Base-by-base conservation (phyloP, 2,888 invertebrate genomes). In the Dynastes tityus region DNA sequence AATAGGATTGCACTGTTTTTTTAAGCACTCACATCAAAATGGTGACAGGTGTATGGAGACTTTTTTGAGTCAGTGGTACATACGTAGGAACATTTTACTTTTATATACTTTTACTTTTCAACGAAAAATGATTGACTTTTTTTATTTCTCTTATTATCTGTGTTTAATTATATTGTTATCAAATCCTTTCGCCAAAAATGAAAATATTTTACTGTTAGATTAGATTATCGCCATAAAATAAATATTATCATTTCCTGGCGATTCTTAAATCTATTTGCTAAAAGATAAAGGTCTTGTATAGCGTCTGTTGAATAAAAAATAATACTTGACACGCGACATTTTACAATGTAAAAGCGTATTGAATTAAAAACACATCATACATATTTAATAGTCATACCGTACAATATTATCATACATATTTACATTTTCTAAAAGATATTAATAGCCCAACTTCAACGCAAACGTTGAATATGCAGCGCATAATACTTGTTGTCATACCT, bases 401-500 rank as follows among this genome's bases (percentile, higher is more conserved):
- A 58, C 9, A 55, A 55, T 37, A 73, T 51, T 27, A 11, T 29
- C 37, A 27, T 32, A 37, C 55, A 49, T 73, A 58, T 58, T 40
- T 58, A 55, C 37, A 32, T 58, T 40, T 49, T 45, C 49, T 67
- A 49, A 49, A 4, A 49, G 67, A 37, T 40, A 58, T 37, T 37
- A 58, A 73, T 37, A 73, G 22, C 22, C 22, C 9, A 58, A 11
- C 22, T 37, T 27, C 61, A 27, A 22, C 55, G 37, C 22, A 40
- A 55, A 13, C 58, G 58, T 73, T 5, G 37, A 61, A 22, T 27
- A 40, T 40, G 37, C 22, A 55, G 6, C 73, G 58, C 22, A 58
- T 58, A 55, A 55, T 73, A 58, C 58, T 73, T 55, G 55, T 71
- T 71, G 73, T 73, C 73, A 73, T 58, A 58, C 58, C 73, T 73